Percentiles rank a stretch among this genome's conserved stretches.
Evolutionary conservation across 2,113 vertebrate genomes (phyloP).

Genomic region (Gila orcuttii): DNA sequence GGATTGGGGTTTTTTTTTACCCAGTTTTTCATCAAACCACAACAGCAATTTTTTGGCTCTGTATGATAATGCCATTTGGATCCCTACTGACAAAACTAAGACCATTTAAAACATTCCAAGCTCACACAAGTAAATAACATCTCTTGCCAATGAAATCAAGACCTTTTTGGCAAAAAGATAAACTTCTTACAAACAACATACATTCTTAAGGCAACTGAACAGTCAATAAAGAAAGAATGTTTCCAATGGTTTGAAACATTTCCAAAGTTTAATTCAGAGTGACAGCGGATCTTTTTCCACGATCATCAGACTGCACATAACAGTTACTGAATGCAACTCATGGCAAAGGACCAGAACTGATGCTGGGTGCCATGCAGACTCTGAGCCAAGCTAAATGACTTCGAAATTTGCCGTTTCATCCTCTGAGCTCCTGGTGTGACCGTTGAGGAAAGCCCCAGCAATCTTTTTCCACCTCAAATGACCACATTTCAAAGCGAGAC

Average conservation of each 20-base stretch:
- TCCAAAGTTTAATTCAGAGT: constrained; percentile 25
- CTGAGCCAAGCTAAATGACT: constrained; percentile 64
- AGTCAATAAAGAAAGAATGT: constrained; percentile 31
- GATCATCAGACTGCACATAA: constrained; percentile 35
- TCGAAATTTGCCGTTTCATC: constrained; percentile 60
- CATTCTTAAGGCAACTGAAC: background rate
- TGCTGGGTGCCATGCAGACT: constrained; percentile 55
- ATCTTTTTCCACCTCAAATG: constrained; percentile 1
- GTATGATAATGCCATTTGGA: constrained; percentile 58
- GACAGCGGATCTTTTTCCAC: constrained; percentile 25
- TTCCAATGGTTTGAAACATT: constrained; percentile 19
- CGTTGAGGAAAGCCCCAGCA: constrained; percentile 44
- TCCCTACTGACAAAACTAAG: constrained; percentile 50
- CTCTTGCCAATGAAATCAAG: constrained; percentile 41
- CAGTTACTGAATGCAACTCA: constrained; percentile 46
- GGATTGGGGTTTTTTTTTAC: constrained; percentile 34
- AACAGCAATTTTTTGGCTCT: constrained; percentile 57
- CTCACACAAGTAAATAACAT: constrained; percentile 59
- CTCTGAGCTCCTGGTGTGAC: constrained; percentile 61
- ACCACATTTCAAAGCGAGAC: constrained; percentile 14
- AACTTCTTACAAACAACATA: constrained; percentile 28
- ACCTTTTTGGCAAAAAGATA: constrained; percentile 15
- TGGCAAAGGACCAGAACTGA: constrained; percentile 55
- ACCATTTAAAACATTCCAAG: constrained; percentile 57
- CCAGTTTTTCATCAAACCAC: constrained; percentile 66